Evolutionary conservation across 2,888 invertebrate genomes (phyloP).

Genomic region (Spodoptera picta): DNA sequence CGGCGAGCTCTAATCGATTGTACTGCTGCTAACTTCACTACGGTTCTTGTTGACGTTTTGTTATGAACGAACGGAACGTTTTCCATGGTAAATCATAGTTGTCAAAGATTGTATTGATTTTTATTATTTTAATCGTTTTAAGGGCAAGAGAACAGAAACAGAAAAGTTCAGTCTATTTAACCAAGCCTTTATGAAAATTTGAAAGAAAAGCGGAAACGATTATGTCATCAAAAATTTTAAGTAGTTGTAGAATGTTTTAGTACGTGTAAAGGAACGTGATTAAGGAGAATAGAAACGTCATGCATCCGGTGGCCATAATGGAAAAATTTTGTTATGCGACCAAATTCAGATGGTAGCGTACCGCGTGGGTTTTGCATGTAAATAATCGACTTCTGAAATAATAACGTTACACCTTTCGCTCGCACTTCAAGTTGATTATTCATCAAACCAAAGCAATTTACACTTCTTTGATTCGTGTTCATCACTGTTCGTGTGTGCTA

Average conservation of each 20-base stretch:
- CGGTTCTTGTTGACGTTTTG: constrained; percentile 43
- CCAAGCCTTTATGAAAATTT: neutral
- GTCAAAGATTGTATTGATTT: constrained; percentile 32
- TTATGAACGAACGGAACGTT: constrained; percentile 46
- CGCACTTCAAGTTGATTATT: constrained; percentile 64
- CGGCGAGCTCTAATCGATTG: constrained; percentile 65
- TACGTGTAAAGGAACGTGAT: constrained; percentile 63
- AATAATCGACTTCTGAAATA: constrained; percentile 58
- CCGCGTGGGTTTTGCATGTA: constrained; percentile 60
- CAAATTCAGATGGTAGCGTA: constrained; percentile 64
- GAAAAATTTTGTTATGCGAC: constrained; percentile 71
- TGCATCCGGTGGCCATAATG: constrained; percentile 81
- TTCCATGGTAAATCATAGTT: constrained; percentile 25
- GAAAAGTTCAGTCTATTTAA: neutral
- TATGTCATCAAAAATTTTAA: neutral
- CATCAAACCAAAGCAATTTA: constrained; percentile 58
- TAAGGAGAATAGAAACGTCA: constrained; percentile 68
- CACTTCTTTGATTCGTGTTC: constrained; percentile 61
- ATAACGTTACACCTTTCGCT: constrained; percentile 54
- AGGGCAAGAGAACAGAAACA: neutral
- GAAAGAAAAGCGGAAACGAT: neutral
- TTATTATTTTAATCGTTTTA: neutral
- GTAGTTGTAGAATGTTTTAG: neutral
- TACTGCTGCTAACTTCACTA: constrained; percentile 63
- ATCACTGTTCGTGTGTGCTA: constrained; percentile 63